Percentiles rank a stretch among this genome's conserved stretches.
Conservation (phyloP, 2,797 vertebrate genomes). For the Tenualosa thibaudeaui region DNA sequence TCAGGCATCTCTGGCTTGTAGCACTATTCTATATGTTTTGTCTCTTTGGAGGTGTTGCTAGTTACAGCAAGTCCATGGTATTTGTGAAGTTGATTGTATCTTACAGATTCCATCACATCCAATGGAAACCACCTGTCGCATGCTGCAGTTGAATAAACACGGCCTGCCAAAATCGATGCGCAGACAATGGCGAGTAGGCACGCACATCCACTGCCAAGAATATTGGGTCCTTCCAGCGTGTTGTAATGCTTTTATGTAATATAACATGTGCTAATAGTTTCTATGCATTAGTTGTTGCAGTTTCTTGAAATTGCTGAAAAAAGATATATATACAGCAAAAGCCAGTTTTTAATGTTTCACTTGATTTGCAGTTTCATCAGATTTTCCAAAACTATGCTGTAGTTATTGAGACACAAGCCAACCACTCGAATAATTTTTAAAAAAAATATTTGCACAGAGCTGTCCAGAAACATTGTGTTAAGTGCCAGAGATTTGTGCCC, state of each 20-base stretch:
- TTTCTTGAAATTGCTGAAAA: not conserved
- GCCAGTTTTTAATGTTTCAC: slow-evolving; percentile 1
- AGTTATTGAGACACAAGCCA: not conserved
- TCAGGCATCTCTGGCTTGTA: not conserved
- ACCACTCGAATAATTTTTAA: not conserved
- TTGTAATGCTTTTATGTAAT: slow-evolving; percentile 20
- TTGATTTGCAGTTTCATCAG: slow-evolving; percentile 2
- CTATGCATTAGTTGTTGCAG: not conserved
- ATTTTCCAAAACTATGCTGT: slow-evolving; percentile 14
- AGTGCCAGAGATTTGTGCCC: slow-evolving; percentile 11
- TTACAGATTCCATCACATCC: slow-evolving; percentile 12
- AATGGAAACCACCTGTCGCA: slow-evolving; percentile 19
- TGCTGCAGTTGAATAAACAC: not conserved
- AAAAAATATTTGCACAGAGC: not conserved
- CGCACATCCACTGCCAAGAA: slow-evolving; percentile 1
- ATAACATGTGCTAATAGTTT: slow-evolving; percentile 21
- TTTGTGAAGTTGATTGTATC: slow-evolving; percentile 23
- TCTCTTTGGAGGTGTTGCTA: not conserved
- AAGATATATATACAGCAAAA: not conserved
- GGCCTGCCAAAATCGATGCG: not conserved
- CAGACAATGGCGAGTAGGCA: slow-evolving; percentile 6
- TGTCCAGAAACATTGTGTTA: not conserved
- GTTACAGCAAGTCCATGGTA: not conserved
- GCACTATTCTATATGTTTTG: not conserved
- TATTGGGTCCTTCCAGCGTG: not conserved